These are phyloP conservation scores for Chiroxiphia lanceolata DNA, from an alignment of 2,797 vertebrate species.

Conservation along the genomic window DNA sequence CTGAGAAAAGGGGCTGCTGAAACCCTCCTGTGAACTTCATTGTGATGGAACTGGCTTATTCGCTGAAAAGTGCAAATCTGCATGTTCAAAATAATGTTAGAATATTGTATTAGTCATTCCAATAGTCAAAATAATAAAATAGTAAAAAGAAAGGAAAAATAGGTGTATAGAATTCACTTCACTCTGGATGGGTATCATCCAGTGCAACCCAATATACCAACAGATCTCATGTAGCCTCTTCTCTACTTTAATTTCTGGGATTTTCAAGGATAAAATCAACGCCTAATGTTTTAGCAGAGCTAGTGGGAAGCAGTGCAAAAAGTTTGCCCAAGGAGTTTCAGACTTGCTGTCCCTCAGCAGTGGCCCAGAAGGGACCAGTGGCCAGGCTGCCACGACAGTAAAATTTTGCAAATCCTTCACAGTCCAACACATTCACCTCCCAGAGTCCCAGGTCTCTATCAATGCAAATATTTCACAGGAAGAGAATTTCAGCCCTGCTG, in stretches of 20 bases:
- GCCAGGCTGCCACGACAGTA: rapidly evolving
- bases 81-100: not conserved
- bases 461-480: not conserved
- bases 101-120: too few relatives aligned
- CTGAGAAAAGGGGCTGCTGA: not conserved
- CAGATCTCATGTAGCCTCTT: rapidly evolving
- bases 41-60: too few relatives aligned
- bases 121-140: not conserved
- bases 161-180: not conserved
- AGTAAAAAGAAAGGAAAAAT: not conserved
- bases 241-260: not conserved
- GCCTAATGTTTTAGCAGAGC: not conserved
- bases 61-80: not conserved
- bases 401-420: not conserved
- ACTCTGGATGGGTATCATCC: not conserved
- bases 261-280: not conserved
- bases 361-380: not conserved
- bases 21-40: rapidly evolving
- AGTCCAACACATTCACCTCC: not conserved
- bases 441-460: not conserved
- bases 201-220: not conserved
- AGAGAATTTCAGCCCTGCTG: not conserved
- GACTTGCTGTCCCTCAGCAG: not conserved
- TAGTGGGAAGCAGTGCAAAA: not conserved
- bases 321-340: not conserved